phyloP scores from a whole-genome alignment of 1,140 invertebrate species.

The Calliphora vicina region DNA sequence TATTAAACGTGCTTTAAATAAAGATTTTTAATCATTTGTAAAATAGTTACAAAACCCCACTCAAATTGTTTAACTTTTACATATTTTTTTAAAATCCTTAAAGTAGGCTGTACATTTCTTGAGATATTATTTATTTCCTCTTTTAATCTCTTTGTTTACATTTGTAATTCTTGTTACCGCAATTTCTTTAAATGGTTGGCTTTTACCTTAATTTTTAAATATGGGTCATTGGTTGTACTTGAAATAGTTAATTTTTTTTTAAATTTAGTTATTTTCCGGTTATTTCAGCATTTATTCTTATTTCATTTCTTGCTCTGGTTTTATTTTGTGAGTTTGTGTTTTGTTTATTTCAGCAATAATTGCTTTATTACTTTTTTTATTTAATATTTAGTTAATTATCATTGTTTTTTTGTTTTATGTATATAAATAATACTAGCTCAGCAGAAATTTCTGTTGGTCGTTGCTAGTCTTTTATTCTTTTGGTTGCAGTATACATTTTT shows the following conservation, averaged over 20 bases:
- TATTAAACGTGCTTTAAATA: no score
- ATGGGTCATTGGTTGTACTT: not conserved
- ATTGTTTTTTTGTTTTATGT: conserved; percentile 61
- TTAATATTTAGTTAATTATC: conserved; percentile 46
- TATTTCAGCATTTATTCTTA: not conserved
- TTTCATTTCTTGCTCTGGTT: not conserved
- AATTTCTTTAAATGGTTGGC: no score
- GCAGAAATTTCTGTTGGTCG: conserved; percentile 45
- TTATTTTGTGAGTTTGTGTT: not conserved
- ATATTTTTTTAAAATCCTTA: no score
- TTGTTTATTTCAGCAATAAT: conserved; percentile 9
- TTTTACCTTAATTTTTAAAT: not conserved
- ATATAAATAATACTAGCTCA: conserved; percentile 62
- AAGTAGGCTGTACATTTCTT: no score
- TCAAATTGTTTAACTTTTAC: not conserved
- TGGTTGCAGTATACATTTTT: no score
- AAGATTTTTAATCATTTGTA: no score
- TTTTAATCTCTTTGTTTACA: no score
- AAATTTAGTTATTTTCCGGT: not conserved
- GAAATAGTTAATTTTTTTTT: not conserved
- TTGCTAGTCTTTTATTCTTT: not conserved
- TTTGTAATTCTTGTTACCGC: no score
- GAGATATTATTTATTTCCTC: no score
- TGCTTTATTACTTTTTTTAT: not conserved
- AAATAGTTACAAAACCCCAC: no score